phyloP scores from a whole-genome alignment of 2,888 invertebrate species.

The Drosophila pseudotakahashii region DNA sequence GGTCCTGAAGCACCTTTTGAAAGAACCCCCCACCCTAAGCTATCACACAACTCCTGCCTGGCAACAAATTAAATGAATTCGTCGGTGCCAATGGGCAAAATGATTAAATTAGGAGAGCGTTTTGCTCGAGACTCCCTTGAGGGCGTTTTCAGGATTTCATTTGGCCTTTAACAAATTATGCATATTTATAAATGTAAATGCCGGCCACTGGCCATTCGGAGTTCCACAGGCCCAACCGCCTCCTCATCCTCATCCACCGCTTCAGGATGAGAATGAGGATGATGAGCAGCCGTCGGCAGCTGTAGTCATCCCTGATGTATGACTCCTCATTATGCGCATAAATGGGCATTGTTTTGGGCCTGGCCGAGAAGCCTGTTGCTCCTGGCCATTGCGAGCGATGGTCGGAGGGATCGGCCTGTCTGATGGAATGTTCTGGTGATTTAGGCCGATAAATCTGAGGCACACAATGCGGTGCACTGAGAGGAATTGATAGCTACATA shows the following conservation, averaged over 20 bases:
- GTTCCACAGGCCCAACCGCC: too few relatives aligned
- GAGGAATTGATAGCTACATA: too few relatives aligned
- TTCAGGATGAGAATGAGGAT: slow-evolving; percentile 1
- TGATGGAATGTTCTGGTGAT: slow-evolving; percentile 61
- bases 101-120: slow-evolving; percentile 68
- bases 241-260: neutral
- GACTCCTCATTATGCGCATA: slow-evolving; percentile 65
- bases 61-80: slow-evolving; percentile 49
- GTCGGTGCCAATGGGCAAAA: slow-evolving; percentile 49
- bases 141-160: slow-evolving; percentile 45
- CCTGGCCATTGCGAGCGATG: slow-evolving; percentile 6
- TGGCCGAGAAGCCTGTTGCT: slow-evolving; percentile 40
- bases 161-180: slow-evolving; percentile 58
- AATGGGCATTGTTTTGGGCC: slow-evolving; percentile 53
- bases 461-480: slow-evolving; percentile 28
- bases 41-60: slow-evolving; percentile 1
- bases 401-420: slow-evolving; percentile 9
- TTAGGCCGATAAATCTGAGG: slow-evolving; percentile 60
- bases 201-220: slow-evolving; percentile 31
- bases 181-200: slow-evolving; percentile 64
- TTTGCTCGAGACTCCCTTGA: slow-evolving; percentile 29
- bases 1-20: slow-evolving; percentile 10
- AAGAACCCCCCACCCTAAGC: neutral
- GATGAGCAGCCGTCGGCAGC: slow-evolving; percentile 42
- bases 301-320: slow-evolving; percentile 53